Percentiles rank a stretch among this genome's conserved stretches.
Evolutionary conservation across 1,140 invertebrate genomes (phyloP).

Genomic region (Dufourea novaeangliae): DNA sequence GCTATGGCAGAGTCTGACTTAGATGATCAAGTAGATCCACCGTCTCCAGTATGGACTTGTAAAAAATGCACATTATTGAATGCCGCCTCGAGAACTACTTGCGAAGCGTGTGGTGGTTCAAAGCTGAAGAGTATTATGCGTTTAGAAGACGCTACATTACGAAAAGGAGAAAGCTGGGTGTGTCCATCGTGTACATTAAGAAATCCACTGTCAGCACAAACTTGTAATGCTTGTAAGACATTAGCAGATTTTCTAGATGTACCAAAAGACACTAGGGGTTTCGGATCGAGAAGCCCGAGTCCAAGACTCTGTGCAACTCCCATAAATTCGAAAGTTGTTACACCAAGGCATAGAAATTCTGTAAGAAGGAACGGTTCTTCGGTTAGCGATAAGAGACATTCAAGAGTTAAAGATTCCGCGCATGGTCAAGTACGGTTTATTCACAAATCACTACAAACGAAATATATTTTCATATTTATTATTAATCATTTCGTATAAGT

Average conservation of each 20-base stretch:
- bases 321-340: slow-evolving; percentile 73
- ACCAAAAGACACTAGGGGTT: slow-evolving; percentile 70
- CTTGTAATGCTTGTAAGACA: slow-evolving; percentile 91
- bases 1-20: slow-evolving; percentile 76
- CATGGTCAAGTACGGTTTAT: slow-evolving; percentile 66
- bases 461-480: background rate
- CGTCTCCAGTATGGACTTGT: slow-evolving; percentile 89
- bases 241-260: slow-evolving; percentile 76
- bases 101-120: slow-evolving; percentile 92
- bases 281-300: slow-evolving; percentile 75
- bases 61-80: slow-evolving; percentile 94
- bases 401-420: slow-evolving; percentile 72
- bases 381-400: slow-evolving; percentile 71
- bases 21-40: slow-evolving; percentile 74
- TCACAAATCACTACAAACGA: slow-evolving; percentile 5
- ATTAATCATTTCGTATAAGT: background rate
- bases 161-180: slow-evolving; percentile 91
- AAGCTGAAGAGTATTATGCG: slow-evolving; percentile 86
- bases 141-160: slow-evolving; percentile 86
- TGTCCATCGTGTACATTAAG: slow-evolving; percentile 91
- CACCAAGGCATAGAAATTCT: slow-evolving; percentile 78
- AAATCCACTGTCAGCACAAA: slow-evolving; percentile 87
- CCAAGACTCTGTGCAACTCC: slow-evolving; percentile 71
- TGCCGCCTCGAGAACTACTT: slow-evolving; percentile 85
- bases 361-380: slow-evolving; percentile 75